Base-by-base conservation (phyloP, 2,888 invertebrate species). In the Melangyna quadrimaculata region DNA sequence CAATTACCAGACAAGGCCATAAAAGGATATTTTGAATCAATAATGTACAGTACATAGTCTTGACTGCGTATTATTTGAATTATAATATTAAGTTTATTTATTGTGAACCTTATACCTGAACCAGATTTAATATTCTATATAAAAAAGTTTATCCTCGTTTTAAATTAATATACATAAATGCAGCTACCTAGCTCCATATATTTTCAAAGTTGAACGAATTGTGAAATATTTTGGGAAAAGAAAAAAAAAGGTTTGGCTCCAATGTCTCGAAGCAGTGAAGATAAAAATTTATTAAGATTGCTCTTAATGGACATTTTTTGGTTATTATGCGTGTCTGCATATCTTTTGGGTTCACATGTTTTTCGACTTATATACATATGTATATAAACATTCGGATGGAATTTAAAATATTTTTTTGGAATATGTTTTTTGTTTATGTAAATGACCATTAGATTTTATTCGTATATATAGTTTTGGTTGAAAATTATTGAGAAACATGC, bases 261-360 rank as follows among this genome's bases (percentile, higher is more conserved):
- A 29, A 17, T 29, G 29, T 55, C 55, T 55, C 29, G 29, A 29
- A 55, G 55, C 55, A 55, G 9, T 55, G 55, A 55, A 29, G 29
- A 55, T 55, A 55, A 55, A 32, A 55, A 55, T 17, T 55, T 55
- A 55, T 29, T 55, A 55, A 32, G 55, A 29, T 55, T 55, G 10
- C 10, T 55, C 55, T 17, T 29, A 32, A 55, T 55, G 55, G 55
- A 55, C 17, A 55, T 45, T 35, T n/a, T 48, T 55, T 55, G 27
- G 51, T 29, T 17, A 29, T 32, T 55, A 55, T 55, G 29, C 17
- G 55, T 55, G 55, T 55, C 55, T 55, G 55, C 17, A 51, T 51
- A 51, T 51, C 51, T 51, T 51, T 55, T 32, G 8, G 10, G 17
- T 32, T 55, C 29, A 55, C 17, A 32, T 55, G 17, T 55, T 17